Base-by-base conservation (phyloP, 2,113 vertebrate species). In the Pterocles orientalis region DNA sequence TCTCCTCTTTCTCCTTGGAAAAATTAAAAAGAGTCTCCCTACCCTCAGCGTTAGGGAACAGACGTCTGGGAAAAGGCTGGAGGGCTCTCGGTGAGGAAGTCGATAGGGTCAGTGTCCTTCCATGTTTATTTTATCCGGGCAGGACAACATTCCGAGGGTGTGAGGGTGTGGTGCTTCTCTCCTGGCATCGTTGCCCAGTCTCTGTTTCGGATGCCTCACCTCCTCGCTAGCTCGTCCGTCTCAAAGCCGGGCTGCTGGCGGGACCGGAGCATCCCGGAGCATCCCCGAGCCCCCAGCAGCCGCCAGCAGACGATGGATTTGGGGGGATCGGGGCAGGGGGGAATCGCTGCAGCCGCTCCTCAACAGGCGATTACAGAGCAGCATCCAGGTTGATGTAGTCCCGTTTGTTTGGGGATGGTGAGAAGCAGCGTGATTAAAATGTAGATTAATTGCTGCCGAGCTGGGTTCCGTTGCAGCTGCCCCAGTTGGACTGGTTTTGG, bases 271-370 rank as follows among this genome's bases (percentile, higher is more conserved):
- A 9, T 19, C 47, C 21, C 23, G 2, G 36, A 18, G 65, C 64
- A n/a, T 31, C 64, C 24, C 41, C 2, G 45, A 18, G 53, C 66
- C 34, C 11, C 1, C 3, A 7, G 28, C 65, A 73, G 60, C 72
- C 50, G 28, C 78, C 4, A 25, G 33, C 56, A 14, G 19, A 0
- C 25, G 0, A 3, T 14, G 71, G 75, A 6, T 56, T n/a, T 71
- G 29, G 92, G n/a, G 47, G 28, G 10, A 1, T 6, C 0, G 0
- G 8, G 9, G 1, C 0, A 10, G 41, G 9, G 20, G 31, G 19
- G 14, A 43, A 39, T 45, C 4, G 2, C 69, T 29, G 45, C 50
- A 12, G 25, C 50, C 31, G 57, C 69, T 78, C 51, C 56, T 5
- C 21, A 1, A 0, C 0, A 26, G 48, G 4, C 57, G 19, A 16